Conservation (phyloP, 2,113 vertebrate species). For the Varanus komodoensis region DNA sequence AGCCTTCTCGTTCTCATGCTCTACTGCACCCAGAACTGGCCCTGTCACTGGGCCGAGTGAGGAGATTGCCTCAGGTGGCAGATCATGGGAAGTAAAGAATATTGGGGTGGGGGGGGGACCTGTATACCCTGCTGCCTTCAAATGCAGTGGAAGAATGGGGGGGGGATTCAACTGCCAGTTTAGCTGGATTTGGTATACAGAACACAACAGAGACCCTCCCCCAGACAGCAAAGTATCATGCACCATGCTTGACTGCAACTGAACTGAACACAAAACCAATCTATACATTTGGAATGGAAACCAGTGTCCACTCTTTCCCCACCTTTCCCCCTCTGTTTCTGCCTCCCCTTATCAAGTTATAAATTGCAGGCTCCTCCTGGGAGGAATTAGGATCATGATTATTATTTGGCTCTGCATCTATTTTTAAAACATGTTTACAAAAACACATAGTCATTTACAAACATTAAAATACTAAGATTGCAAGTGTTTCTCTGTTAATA, state of each 20-base stretch:
- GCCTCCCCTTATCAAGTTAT: neutral
- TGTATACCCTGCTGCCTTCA: too few species aligned
- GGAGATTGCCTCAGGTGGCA: too few species aligned
- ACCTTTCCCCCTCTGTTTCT: neutral
- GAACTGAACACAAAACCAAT: neutral
- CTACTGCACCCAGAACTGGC: neutral
- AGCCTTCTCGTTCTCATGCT: neutral
- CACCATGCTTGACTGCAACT: neutral
- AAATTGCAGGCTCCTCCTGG: neutral
- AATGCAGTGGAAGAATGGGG: too few species aligned
- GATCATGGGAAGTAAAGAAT: too few species aligned
- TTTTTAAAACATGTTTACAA: neutral
- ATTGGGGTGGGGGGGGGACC: too few species aligned
- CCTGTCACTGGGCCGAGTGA: too few species aligned
- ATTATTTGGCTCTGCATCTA: neutral
- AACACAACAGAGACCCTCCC: too few species aligned
- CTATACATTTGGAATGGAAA: neutral
- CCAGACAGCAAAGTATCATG: too few species aligned
- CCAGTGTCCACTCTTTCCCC: neutral
- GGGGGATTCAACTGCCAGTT: too few species aligned
- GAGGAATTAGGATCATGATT: neutral
- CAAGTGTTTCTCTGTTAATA: neutral
- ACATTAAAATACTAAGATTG: neutral
- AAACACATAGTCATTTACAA: neutral
- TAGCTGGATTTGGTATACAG: too few species aligned